Evolutionary conservation across 1,140 invertebrate genomes (phyloP).

Genomic region (Rhizoglyphus robini): DNA sequence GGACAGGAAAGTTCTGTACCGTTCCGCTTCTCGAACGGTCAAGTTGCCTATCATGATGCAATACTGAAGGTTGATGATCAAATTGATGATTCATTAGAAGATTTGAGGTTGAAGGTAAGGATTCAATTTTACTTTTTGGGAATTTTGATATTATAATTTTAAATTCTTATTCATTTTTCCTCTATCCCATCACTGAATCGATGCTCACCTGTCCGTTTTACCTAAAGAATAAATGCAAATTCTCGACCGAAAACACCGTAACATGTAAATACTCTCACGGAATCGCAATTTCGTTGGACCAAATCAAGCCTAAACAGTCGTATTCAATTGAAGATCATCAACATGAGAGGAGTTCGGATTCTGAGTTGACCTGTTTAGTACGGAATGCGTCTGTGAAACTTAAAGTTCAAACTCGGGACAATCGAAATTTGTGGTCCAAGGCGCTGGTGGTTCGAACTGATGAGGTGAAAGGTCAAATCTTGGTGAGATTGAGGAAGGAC

Average conservation of each 20-base stretch:
- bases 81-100: not conserved
- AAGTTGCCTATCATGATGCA: conserved; percentile 14
- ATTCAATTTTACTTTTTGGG: not conserved
- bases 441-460: not conserved
- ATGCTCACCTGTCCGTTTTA: conserved; percentile 17
- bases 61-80: not conserved
- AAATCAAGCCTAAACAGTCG: not conserved
- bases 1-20: conserved; percentile 18
- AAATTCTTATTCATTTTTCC: conserved; percentile 8
- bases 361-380: too few relatives aligned
- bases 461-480: not conserved
- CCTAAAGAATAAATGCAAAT: not conserved
- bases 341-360: not conserved
- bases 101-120: not conserved
- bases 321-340: not conserved
- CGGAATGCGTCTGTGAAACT: not conserved
- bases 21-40: not conserved
- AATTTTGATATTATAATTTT: not conserved
- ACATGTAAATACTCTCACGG: conserved; percentile 14
- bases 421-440: not conserved
- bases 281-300: too few relatives aligned
- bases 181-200: conserved; percentile 16
- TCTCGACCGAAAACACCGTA: too few relatives aligned
- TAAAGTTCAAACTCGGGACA: not conserved
- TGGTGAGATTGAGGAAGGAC: not conserved